Evolutionary conservation across 2,113 vertebrate species (phyloP).

Genomic region (Eleginops maclovinus): DNA sequence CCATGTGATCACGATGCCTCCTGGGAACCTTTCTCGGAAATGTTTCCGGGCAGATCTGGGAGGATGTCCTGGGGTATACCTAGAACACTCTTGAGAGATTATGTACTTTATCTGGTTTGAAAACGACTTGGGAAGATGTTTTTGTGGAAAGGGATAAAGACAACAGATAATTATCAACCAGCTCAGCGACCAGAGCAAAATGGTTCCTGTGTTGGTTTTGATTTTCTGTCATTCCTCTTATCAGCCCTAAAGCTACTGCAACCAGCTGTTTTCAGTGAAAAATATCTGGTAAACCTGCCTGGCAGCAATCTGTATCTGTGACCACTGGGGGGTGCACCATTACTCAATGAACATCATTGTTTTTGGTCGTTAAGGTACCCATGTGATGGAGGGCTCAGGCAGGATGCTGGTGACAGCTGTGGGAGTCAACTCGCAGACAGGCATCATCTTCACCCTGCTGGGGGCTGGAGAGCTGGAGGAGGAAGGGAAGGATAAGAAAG

Average conservation of each 20-base stretch:
- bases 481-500: conserved; percentile 85
- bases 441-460: conserved; percentile 86
- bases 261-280: too few relatives aligned
- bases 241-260: background rate
- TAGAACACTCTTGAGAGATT: too few relatives aligned
- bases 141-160: too few relatives aligned
- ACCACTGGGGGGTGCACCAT: background rate
- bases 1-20: too few relatives aligned
- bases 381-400: conserved; percentile 87
- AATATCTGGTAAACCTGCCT: background rate
- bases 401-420: conserved; percentile 86
- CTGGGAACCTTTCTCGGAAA: too few relatives aligned
- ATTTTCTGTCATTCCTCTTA: background rate
- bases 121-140: too few relatives aligned
- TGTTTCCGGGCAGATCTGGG: too few relatives aligned
- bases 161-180: too few relatives aligned
- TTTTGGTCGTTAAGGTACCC: conserved; percentile 76
- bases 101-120: too few relatives aligned
- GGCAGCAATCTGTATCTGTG: background rate
- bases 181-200: too few relatives aligned
- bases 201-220: too few relatives aligned
- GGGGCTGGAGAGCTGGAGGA: conserved; percentile 85
- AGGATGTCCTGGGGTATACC: too few relatives aligned
- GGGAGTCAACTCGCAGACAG: conserved; percentile 85
- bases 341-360: background rate